A percentile compares a stretch with the other conserved stretches of the same genome.
These are phyloP conservation scores for Hyppa rectilinea DNA, from an alignment of 2,888 invertebrate species.

Conservation along the genomic window DNA sequence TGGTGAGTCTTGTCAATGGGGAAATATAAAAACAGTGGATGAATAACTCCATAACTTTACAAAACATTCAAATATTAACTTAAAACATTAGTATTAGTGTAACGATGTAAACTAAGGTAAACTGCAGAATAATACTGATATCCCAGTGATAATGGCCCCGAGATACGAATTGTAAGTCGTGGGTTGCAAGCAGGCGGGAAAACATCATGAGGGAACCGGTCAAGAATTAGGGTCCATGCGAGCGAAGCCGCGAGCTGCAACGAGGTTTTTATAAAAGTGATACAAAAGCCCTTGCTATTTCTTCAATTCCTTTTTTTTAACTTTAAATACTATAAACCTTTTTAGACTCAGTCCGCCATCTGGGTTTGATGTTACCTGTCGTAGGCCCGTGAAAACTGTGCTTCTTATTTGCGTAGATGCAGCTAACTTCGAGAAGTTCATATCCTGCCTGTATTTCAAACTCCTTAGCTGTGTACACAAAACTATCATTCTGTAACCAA, in stretches of 20 bases:
- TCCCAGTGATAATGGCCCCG: too few species aligned
- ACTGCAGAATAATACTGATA: conserved; percentile 14
- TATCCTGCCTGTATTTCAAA: background rate
- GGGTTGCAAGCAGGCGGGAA: too few species aligned
- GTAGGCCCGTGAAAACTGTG: background rate
- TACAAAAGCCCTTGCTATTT: background rate
- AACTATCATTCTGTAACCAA: conserved; percentile 28
- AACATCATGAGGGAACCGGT: too few species aligned
- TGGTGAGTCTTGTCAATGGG: background rate
- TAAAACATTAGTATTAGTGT: conserved; percentile 1
- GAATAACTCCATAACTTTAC: background rate
- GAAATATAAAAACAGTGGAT: background rate
- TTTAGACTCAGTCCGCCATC: background rate
- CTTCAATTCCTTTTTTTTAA: background rate
- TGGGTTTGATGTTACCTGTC: background rate
- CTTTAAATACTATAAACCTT: background rate
- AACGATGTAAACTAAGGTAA: background rate
- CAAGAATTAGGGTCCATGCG: too few species aligned
- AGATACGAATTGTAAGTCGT: too few species aligned
- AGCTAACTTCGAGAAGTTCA: background rate
- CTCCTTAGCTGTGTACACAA: conserved; percentile 10
- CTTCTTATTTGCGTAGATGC: background rate
- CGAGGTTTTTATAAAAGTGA: too few species aligned
- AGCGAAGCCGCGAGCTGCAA: too few species aligned
- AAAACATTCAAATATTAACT: background rate